Conservation (phyloP, 2,113 vertebrate genomes). For the Sardina pilchardus region DNA sequence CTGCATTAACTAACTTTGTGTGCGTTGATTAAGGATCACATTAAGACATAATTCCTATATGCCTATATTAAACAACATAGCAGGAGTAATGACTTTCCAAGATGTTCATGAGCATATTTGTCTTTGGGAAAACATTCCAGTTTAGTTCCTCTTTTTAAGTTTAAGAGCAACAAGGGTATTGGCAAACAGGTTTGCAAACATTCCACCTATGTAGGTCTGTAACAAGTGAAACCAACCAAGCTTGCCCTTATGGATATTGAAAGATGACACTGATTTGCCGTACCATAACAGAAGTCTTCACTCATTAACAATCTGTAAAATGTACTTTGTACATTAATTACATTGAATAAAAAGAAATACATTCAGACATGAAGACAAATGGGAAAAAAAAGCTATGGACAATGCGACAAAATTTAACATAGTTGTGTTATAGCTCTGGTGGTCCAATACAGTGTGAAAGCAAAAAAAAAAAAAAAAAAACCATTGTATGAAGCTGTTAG, state of each 20-base stretch:
- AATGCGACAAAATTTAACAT: background rate
- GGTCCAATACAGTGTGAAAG: background rate
- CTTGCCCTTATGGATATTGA: background rate
- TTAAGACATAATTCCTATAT: background rate
- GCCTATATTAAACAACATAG: background rate
- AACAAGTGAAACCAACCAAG: background rate
- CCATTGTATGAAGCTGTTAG: background rate
- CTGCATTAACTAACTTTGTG: background rate
- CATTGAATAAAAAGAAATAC: background rate
- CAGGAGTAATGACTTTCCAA: background rate
- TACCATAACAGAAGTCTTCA: background rate
- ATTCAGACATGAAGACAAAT: conserved; percentile 1
- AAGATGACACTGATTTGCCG: background rate
- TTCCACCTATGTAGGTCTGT: background rate
- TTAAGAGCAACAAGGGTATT: background rate
- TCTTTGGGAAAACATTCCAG: background rate
- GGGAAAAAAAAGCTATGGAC: background rate
- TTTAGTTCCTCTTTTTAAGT: background rate
- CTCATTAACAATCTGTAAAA: background rate
- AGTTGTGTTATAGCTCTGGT: background rate
- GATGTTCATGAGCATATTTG: background rate
- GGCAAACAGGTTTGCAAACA: background rate
- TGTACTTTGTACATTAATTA: background rate
- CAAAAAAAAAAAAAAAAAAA: no score
- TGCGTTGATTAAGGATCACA: background rate